phyloP scores from a whole-genome alignment of 1,140 invertebrate genomes.

The Lepidurus apus region DNA sequence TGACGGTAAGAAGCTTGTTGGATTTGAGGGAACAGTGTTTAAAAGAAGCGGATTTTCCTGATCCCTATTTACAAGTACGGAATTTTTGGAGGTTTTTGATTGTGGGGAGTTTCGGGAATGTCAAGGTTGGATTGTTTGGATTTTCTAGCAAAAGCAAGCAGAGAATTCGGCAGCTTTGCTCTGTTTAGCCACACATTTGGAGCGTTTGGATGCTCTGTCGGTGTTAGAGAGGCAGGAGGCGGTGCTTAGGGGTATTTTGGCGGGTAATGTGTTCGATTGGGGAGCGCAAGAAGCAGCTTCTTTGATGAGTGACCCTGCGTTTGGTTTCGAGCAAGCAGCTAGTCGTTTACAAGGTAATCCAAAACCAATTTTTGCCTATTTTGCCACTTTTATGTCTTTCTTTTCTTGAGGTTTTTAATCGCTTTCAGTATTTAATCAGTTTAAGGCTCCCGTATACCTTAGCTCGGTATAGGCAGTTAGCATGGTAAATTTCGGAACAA shows the following conservation, averaged over 20 bases:
- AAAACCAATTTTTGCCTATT: neutral
- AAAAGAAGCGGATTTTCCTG: conserved; percentile 83
- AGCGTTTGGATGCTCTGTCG: conserved; percentile 51
- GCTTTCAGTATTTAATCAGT: conserved; percentile 24
- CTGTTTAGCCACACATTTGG: conserved; percentile 50
- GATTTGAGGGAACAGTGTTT: conserved; percentile 89
- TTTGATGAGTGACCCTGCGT: conserved; percentile 68
- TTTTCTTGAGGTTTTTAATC: conserved; percentile 8
- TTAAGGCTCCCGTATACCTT: too few relatives aligned
- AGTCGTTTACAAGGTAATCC: conserved; percentile 58
- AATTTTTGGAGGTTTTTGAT: conserved; percentile 20
- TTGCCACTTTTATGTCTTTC: neutral
- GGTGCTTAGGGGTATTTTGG: conserved; percentile 56
- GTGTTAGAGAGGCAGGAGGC: conserved; percentile 52
- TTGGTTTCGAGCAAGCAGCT: conserved; percentile 75
- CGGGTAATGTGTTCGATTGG: conserved; percentile 96
- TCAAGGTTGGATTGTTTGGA: conserved; percentile 7
- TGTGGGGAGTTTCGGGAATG: neutral
- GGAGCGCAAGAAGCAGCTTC: conserved; percentile 80
- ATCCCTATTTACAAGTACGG: conserved; percentile 70
- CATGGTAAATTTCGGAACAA: too few relatives aligned
- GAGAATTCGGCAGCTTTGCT: conserved; percentile 62
- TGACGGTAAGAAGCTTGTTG: conserved; percentile 80
- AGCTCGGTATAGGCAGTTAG: too few relatives aligned
- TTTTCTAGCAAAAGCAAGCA: conserved; percentile 56